Percentiles rank a stretch among this genome's conserved stretches.
Conservation (phyloP, 2,888 invertebrate genomes). For the Lomographa bimaculata region DNA sequence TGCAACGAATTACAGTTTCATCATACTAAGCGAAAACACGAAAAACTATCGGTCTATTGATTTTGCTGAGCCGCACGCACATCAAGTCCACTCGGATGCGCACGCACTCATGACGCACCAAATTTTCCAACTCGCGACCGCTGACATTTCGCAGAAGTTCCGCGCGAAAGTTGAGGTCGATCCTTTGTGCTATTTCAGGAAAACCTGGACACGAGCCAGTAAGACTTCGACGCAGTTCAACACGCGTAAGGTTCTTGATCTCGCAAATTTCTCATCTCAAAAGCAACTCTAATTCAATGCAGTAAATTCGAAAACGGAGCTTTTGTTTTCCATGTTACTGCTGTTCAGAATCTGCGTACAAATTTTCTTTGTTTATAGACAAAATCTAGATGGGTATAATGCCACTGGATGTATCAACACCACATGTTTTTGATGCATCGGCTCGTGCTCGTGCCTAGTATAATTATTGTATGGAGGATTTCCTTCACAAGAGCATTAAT, state of each 20-base stretch:
- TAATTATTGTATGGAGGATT: too few species aligned
- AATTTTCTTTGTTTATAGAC: conserved; percentile 57
- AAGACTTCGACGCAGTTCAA: conserved; percentile 65
- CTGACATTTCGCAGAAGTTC: conserved; percentile 76
- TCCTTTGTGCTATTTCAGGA: conserved; percentile 84
- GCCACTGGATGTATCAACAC: conserved; percentile 33
- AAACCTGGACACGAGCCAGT: conserved; percentile 72
- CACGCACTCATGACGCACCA: conserved; percentile 62
- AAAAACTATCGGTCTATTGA: conserved; percentile 11
- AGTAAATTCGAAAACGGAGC: conserved; percentile 33
- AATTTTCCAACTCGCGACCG: conserved; percentile 64
- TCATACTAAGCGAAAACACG: neutral
- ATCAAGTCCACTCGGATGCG: neutral
- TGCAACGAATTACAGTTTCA: neutral
- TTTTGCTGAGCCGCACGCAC: conserved; percentile 5
- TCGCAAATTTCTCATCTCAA: conserved; percentile 38
- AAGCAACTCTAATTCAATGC: conserved; percentile 30
- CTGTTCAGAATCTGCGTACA: conserved; percentile 35
- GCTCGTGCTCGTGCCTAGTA: too few species aligned
- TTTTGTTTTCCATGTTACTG: conserved; percentile 26
- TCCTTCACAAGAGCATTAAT: too few species aligned
- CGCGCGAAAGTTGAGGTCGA: conserved; percentile 65
- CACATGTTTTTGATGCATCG: conserved; percentile 31
- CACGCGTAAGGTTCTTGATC: conserved; percentile 61
- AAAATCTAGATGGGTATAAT: conserved; percentile 48